These are phyloP conservation scores for Erannis defoliaria DNA, from an alignment of 2,888 invertebrate species.

Conservation along the genomic window DNA sequence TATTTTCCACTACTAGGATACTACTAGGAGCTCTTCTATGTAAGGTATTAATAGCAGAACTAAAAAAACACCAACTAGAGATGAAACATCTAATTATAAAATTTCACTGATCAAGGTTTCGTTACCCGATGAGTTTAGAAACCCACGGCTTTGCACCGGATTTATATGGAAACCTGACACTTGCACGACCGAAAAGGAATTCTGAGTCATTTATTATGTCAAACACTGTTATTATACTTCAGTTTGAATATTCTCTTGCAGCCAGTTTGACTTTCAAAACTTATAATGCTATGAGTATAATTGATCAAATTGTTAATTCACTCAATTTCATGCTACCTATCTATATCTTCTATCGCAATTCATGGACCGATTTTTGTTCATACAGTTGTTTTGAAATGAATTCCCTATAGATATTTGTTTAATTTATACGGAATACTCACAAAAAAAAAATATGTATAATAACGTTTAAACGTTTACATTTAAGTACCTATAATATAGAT, in stretches of 20 bases:
- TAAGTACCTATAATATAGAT: too few species aligned
- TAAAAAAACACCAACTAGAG: not conserved
- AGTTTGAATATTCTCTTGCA: slow-evolving; percentile 8
- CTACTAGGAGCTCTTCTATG: too few species aligned
- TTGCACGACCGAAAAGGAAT: slow-evolving; percentile 55
- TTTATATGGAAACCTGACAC: slow-evolving; percentile 58
- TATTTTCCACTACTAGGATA: too few species aligned
- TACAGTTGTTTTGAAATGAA: too few species aligned
- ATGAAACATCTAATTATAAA: slow-evolving; percentile 33
- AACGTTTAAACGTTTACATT: too few species aligned
- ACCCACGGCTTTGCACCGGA: slow-evolving; percentile 42
- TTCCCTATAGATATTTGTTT: too few species aligned
- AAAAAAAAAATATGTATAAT: too few species aligned
- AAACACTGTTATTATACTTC: slow-evolving; percentile 43
- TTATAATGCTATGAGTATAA: not conserved
- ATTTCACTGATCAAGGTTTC: slow-evolving; percentile 45
- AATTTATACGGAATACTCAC: too few species aligned
- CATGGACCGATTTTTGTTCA: too few species aligned
- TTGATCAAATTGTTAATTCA: too few species aligned
- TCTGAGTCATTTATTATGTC: slow-evolving; percentile 60
- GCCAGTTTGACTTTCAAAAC: slow-evolving; percentile 24
- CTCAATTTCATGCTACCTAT: too few species aligned
- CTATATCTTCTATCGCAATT: too few species aligned
- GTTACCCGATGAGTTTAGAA: slow-evolving; percentile 56
- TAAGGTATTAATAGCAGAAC: not conserved